Conservation (phyloP, 2,888 invertebrate genomes). For the Gymnocheta viridis region DNA sequence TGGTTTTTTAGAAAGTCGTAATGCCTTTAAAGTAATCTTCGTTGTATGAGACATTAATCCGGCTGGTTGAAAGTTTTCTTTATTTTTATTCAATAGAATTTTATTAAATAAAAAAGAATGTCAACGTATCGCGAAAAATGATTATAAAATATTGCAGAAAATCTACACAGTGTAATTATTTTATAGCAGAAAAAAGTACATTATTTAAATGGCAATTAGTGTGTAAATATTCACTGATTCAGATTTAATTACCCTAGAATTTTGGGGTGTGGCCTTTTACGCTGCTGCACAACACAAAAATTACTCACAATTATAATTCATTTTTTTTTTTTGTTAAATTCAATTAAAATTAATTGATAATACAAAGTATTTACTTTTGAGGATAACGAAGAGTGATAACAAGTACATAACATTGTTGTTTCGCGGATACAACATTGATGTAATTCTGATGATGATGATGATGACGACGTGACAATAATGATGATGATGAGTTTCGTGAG, state of each 20-base stretch:
- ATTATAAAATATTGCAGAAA: not conserved
- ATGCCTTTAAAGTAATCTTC: too few species aligned
- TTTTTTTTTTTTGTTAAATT: conserved; percentile 26
- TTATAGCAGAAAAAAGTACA: not conserved
- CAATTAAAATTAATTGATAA: conserved; percentile 56
- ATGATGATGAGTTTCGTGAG: conserved; percentile 25
- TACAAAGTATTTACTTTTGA: conserved; percentile 5
- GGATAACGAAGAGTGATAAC: not conserved
- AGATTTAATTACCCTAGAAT: conserved; percentile 44
- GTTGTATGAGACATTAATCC: not conserved
- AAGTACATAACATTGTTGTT: not conserved
- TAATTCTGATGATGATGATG: not conserved
- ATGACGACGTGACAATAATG: conserved; percentile 24
- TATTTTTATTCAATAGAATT: not conserved
- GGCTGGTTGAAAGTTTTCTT: not conserved
- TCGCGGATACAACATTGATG: not conserved
- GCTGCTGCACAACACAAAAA: not conserved
- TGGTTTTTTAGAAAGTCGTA: too few species aligned
- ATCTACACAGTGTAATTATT: not conserved
- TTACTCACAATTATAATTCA: not conserved
- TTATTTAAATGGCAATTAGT: conserved; percentile 8
- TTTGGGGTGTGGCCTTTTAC: conserved; percentile 38
- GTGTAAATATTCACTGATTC: conserved; percentile 26
- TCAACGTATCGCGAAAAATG: not conserved
- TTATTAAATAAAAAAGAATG: not conserved